Conservation (phyloP, 2,888 invertebrate genomes). For the Dioctria linearis region DNA sequence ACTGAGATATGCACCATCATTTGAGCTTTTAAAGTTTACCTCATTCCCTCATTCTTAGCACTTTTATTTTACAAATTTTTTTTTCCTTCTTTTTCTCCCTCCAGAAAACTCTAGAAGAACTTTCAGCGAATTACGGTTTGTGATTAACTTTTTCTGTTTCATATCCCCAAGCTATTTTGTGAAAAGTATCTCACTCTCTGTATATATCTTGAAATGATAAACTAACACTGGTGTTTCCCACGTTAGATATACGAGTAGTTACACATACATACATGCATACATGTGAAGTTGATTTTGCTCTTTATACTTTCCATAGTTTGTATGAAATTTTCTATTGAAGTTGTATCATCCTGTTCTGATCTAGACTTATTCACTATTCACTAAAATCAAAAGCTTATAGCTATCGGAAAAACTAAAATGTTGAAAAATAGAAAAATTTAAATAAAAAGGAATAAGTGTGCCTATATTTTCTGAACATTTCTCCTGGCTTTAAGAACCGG, state of each 20-base stretch:
- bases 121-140: conserved; percentile 42
- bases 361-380: conserved; percentile 21
- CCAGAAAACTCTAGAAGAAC: conserved; percentile 14
- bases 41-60: conserved; percentile 10
- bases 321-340: background rate
- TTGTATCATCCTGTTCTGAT: background rate
- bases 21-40: conserved; percentile 40
- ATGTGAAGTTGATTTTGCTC: background rate
- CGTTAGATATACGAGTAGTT: background rate
- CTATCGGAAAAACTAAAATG: too few species aligned
- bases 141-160: conserved; percentile 44
- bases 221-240: conserved; percentile 3
- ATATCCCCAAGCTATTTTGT: background rate
- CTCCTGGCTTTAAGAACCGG: background rate
- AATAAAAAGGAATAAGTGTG: too few species aligned
- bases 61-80: background rate
- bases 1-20: conserved; percentile 48
- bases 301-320: conserved; percentile 1
- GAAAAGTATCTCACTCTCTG: background rate
- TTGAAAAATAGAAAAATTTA: too few species aligned
- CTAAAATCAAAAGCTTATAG: background rate
- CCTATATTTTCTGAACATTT: too few species aligned
- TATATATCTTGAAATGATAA: conserved; percentile 36
- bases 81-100: background rate
- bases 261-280: too few species aligned